Evolutionary conservation across 2,888 invertebrate genomes (phyloP), one percentile per base, ranked within the genome.

Genomic region (Diplazon laetatorius): DNA sequence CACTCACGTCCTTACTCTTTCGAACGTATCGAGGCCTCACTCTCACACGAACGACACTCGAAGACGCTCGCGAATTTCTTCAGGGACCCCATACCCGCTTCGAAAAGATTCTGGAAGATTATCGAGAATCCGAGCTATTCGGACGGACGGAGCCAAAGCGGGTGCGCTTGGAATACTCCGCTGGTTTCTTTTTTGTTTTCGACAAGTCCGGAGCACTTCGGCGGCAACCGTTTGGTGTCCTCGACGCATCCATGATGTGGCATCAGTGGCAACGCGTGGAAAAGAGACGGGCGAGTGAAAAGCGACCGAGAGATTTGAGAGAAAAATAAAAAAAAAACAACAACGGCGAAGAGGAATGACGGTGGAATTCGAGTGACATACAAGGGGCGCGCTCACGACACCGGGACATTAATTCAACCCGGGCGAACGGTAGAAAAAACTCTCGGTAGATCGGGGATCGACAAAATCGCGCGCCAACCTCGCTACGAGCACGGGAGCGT

Each of bases 361-460:
- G 46, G 30, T 57, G 25, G 18, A 50, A 44, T 30, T 14, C 46
- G 52, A 74, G 70, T 60, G 66, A 44, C 70, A 55, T 73, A 76
- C 69, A 60, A 74, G 73, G 70, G 63, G 30, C 60, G 25, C 63
- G 44, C 42, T n/a, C 2, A 39, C 66, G 62, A 57, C 57, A 73
- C 60, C 65, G 73, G 57, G 65, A 78, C 83, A 84, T 85, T 85
- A 83, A 84, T 85, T 84, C 80, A 77, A 73, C 57, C 77, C 48
- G 72, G 60, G 62, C 42, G 59, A 57, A 37, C 16, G 25, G 63
- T 57, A 50, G 78, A 74, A 30, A 71, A 60, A 69, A 76, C 50
- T 75, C 74, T 68, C 79, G 80, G 82, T 80, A 80, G 4, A 6
- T 80, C 76, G 77, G 66, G 76, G 37, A 20, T 25, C 46, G 71